Conservation (phyloP, 2,113 vertebrate genomes). For the Falco punctatus region DNA sequence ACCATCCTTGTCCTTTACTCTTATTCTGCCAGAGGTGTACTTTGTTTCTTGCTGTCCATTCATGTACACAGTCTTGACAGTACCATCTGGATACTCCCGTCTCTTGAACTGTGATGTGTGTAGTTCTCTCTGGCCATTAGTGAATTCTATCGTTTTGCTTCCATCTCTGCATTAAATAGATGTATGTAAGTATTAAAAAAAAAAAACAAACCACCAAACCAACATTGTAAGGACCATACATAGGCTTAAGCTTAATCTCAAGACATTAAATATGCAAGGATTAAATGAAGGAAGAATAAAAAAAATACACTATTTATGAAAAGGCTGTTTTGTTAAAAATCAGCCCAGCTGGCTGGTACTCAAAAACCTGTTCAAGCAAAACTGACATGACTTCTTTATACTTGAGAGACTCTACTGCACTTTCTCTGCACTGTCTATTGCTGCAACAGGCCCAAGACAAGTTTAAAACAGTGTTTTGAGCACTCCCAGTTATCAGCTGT, state of each 20-base stretch:
- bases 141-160: conserved; percentile 92
- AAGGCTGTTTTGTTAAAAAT: not conserved
- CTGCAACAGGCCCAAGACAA: not conserved
- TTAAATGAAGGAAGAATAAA: not conserved
- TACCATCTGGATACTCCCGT: conserved; percentile 93
- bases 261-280: not conserved
- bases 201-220: no score
- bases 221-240: not conserved
- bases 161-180: conserved; percentile 81
- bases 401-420: not conserved
- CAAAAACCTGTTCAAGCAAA: not conserved
- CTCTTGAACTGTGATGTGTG: conserved; percentile 91
- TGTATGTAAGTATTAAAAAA: not conserved
- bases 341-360: not conserved
- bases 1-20: conserved; percentile 92
- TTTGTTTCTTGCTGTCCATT: conserved; percentile 93
- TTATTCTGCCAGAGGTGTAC: conserved; percentile 86
- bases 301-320: not conserved
- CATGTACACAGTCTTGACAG: conserved; percentile 89
- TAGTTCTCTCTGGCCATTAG: conserved; percentile 91
- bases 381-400: not conserved
- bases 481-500: fast-evolving
- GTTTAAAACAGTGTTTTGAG: not conserved
- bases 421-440: not conserved
- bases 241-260: not conserved